Base-by-base conservation (phyloP, 2,888 invertebrate species). In the Nysson spinosus region DNA sequence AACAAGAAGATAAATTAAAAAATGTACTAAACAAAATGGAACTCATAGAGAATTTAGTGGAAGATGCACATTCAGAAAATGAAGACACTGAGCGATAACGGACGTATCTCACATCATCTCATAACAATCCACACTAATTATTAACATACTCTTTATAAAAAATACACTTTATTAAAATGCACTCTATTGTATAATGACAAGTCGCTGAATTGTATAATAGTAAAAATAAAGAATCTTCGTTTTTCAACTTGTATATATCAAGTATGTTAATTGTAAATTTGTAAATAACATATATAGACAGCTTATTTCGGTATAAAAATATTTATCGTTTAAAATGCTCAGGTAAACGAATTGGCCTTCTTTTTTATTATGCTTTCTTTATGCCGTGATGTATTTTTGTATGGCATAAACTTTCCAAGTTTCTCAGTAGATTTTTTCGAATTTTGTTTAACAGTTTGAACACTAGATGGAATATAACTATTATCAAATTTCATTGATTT, bases 1-100 rank as follows among this genome's bases (percentile, higher is more conserved):
- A 58, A 4, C 20, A 39, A 30, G 40, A 52, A n/a, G 26, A 22
- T 1, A 63, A 57, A 28, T 17, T 50, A 12, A 67, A 72, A 37
- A 39, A 30, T 3, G 35, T 37, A 26, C 63, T 71, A 46, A 35
- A 50, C 3, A 72, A 72, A 46, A 66, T 71, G 9, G 70, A 72
- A 19, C 67, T 78, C 0, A 85, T 85, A 54, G 32, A 81, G 66
- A 84, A 85, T 77, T 72, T 84, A 40, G 56, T 84, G 0, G 80
- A 83, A 3, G 85, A 85, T 44, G 75, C 79, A n/a, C 77, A 68
- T 58, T 74, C 82, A 9, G 79, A 83, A 19, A 54, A 7, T 4
- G 72, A 72, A 42, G 54, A 68, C 2, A 63, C 35, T 14, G 56
- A 72, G 32, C 16, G 28, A 37, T 69, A 64, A 12, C 20, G 14